Conservation (phyloP, 2,113 vertebrate species). For the Salminus brasiliensis region DNA sequence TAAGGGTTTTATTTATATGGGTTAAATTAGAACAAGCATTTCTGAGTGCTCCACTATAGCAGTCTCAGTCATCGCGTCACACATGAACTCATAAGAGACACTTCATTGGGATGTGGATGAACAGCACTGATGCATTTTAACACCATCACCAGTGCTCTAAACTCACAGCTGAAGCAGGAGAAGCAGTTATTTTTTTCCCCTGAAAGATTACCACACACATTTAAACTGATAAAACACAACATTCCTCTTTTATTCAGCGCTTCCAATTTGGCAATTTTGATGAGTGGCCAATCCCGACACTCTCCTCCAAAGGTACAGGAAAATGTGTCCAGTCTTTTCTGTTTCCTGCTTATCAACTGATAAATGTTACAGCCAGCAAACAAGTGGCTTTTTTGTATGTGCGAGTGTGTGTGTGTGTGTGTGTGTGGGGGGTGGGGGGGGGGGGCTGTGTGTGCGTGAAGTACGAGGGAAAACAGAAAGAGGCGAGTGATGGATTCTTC, state of each 20-base stretch:
- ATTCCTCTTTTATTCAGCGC: background rate
- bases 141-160: background rate
- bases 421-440: background rate
- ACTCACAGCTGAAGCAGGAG: background rate
- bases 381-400: slow-evolving; percentile 17
- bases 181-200: background rate
- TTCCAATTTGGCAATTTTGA: slow-evolving; percentile 3
- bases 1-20: no score
- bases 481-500: slow-evolving; percentile 48
- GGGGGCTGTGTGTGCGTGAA: background rate
- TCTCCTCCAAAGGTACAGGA: slow-evolving; percentile 38
- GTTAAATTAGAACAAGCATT: no score
- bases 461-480: slow-evolving; percentile 34
- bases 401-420: background rate
- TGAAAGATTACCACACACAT: background rate
- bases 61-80: background rate
- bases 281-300: slow-evolving; percentile 35
- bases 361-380: slow-evolving; percentile 38
- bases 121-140: background rate
- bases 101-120: background rate
- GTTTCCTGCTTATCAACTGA: slow-evolving; percentile 39
- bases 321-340: background rate
- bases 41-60: no score
- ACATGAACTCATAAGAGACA: background rate
- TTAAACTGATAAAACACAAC: background rate